Evolutionary conservation across 2,113 vertebrate species (phyloP).

Genomic region (Xyrauchen texanus): DNA sequence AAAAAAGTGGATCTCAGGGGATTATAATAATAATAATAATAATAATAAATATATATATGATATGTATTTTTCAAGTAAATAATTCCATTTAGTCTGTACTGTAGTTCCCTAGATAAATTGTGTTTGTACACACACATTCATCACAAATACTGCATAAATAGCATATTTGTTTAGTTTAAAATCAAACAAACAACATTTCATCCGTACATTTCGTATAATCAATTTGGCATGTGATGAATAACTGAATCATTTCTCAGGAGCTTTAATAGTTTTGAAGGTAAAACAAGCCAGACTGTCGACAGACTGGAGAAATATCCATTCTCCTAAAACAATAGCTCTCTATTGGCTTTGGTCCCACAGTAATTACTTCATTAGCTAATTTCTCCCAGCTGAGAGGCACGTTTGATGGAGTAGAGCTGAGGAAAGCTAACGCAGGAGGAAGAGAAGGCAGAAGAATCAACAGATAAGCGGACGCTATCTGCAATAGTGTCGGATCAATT

Average conservation of each 20-base stretch:
- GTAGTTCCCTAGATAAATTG: background rate
- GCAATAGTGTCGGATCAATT: conserved; percentile 61
- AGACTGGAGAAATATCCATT: conserved; percentile 54
- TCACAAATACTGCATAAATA: background rate
- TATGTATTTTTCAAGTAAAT: too few species aligned
- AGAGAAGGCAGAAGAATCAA: conserved; percentile 46
- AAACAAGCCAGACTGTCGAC: conserved; percentile 43
- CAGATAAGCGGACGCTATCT: conserved; percentile 52
- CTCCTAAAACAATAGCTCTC: conserved; percentile 52
- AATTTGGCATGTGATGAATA: conserved; percentile 41
- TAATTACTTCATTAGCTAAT: conserved; percentile 62
- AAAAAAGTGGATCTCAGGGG: too few species aligned
- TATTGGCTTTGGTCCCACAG: conserved; percentile 46
- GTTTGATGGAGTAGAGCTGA: conserved; percentile 49
- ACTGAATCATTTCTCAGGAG: conserved; percentile 48
- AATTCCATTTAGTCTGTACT: too few species aligned
- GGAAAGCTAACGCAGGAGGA: conserved; percentile 15
- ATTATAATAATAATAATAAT: too few species aligned
- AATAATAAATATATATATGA: too few species aligned
- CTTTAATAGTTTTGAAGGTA: conserved; percentile 45
- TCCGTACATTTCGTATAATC: conserved; percentile 24
- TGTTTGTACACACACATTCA: conserved; percentile 7
- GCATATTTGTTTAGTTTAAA: conserved; percentile 17
- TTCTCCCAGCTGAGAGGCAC: conserved; percentile 49
- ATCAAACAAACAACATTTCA: conserved; percentile 22